A percentile compares a stretch with the other conserved stretches of the same genome.
These are phyloP conservation scores for Candidula unifasciata DNA, from an alignment of 2,888 invertebrate genomes.

Conservation along the genomic window DNA sequence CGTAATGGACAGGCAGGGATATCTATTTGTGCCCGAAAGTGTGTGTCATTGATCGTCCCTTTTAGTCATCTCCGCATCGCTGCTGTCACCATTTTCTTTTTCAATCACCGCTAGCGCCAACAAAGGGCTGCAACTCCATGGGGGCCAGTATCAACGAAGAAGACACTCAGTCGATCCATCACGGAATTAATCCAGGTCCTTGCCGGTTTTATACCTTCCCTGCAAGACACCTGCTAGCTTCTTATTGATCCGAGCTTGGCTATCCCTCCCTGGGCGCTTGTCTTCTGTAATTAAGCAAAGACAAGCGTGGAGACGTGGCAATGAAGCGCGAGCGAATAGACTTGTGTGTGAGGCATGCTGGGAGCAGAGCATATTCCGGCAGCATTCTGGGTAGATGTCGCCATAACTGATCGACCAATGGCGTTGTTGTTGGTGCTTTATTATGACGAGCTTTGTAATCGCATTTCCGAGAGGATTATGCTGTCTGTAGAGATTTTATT, in stretches of 20 bases:
- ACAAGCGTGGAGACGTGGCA: slow-evolving; percentile 37
- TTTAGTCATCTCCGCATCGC: slow-evolving; percentile 40
- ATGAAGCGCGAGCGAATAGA: slow-evolving; percentile 7
- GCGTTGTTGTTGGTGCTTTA: not conserved
- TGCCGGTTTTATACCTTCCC: slow-evolving; percentile 27
- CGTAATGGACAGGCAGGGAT: slow-evolving; percentile 44
- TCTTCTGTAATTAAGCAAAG: slow-evolving; percentile 46
- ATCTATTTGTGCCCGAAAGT: slow-evolving; percentile 49
- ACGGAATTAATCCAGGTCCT: slow-evolving; percentile 41
- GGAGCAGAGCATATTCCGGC: not conserved
- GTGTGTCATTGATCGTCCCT: slow-evolving; percentile 48
- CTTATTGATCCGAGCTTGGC: slow-evolving; percentile 47
- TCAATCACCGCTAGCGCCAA: slow-evolving; percentile 45
- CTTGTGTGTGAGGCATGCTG: not conserved
- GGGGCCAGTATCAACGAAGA: slow-evolving; percentile 43
- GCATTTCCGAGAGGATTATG: not conserved
- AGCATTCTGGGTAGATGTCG: not conserved
- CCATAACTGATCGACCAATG: not conserved
- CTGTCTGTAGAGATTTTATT: too few species aligned
- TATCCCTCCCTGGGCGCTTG: slow-evolving; percentile 18
- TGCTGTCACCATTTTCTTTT: slow-evolving; percentile 40
- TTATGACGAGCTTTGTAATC: not conserved
- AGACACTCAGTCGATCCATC: slow-evolving; percentile 48
- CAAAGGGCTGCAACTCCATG: slow-evolving; percentile 43
- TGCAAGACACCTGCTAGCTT: slow-evolving; percentile 47